These are phyloP conservation scores for Rhagoletis zephyria DNA, from an alignment of 1,140 invertebrate species.

Conservation along the genomic window DNA sequence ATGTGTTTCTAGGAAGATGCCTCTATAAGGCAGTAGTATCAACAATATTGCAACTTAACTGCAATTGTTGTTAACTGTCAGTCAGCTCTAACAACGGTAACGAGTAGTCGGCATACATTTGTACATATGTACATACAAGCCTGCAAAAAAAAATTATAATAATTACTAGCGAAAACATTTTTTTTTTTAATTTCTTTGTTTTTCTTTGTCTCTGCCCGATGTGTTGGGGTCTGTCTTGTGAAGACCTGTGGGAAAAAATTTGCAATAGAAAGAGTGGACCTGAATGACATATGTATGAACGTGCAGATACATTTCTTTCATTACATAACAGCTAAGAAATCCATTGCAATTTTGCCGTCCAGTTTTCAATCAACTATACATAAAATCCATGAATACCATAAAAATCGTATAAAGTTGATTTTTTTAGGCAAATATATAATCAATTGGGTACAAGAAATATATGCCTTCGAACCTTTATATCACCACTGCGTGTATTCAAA, in stretches of 20 bases:
- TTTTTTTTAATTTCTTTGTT: too few relatives aligned
- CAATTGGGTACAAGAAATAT: too few relatives aligned
- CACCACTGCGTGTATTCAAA: too few relatives aligned
- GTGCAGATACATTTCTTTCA: background rate
- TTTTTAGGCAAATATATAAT: too few relatives aligned
- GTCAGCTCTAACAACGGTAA: constrained; percentile 37
- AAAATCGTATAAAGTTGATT: too few relatives aligned
- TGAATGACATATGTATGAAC: background rate
- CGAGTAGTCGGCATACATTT: background rate
- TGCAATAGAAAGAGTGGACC: background rate
- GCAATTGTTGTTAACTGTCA: constrained; percentile 18
- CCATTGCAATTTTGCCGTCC: too few relatives aligned
- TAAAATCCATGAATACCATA: too few relatives aligned
- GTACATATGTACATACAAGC: too few relatives aligned
- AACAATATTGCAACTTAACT: background rate
- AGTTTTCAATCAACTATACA: too few relatives aligned
- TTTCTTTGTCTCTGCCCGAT: background rate
- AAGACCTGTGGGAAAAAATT: background rate
- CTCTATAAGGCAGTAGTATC: constrained; percentile 1
- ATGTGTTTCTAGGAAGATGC: background rate
- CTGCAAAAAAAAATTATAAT: background rate
- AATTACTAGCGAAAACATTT: constrained; percentile 29
- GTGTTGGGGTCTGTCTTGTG: background rate
- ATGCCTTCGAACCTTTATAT: too few relatives aligned
- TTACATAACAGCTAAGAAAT: background rate